A percentile compares a stretch with the other conserved stretches of the same genome.
phyloP scores from a whole-genome alignment of 2,113 vertebrate species.

The Rhipidura dahli region DNA sequence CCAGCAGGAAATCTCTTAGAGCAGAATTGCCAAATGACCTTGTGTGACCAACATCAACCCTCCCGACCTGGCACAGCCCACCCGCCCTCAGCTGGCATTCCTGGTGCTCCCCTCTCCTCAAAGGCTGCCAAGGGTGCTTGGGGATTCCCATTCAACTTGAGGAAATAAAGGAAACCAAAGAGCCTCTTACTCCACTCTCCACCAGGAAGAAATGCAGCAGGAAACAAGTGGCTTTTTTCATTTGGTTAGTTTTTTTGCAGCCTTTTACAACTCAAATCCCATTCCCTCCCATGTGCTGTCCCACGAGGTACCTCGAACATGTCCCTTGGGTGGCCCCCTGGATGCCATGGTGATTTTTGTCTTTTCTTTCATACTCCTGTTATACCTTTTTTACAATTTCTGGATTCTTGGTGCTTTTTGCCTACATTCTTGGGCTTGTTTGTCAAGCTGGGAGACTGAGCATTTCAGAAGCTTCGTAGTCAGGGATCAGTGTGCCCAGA shows the following conservation, averaged over 20 bases:
- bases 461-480: too few species aligned
- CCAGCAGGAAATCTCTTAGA: not conserved
- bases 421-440: too few species aligned
- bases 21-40: not conserved
- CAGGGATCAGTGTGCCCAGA: too few species aligned
- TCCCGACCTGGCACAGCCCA: not conserved
- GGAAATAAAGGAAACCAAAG: not conserved
- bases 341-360: not conserved
- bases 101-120: not conserved
- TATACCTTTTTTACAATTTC: too few species aligned
- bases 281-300: not conserved
- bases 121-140: not conserved
- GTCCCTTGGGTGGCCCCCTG: not conserved
- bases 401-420: too few species aligned
- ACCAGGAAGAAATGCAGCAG: not conserved
- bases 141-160: not conserved
- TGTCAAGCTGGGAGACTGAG: too few species aligned
- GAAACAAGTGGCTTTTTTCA: not conserved
- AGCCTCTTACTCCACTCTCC: not conserved
- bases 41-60: not conserved
- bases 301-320: rapidly evolving
- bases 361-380: too few species aligned
- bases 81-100: not conserved
- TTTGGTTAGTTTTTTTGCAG: not conserved
- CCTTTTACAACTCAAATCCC: not conserved